Conservation (phyloP, 2,113 vertebrate genomes). For the Pomatorhinus ruficollis region DNA sequence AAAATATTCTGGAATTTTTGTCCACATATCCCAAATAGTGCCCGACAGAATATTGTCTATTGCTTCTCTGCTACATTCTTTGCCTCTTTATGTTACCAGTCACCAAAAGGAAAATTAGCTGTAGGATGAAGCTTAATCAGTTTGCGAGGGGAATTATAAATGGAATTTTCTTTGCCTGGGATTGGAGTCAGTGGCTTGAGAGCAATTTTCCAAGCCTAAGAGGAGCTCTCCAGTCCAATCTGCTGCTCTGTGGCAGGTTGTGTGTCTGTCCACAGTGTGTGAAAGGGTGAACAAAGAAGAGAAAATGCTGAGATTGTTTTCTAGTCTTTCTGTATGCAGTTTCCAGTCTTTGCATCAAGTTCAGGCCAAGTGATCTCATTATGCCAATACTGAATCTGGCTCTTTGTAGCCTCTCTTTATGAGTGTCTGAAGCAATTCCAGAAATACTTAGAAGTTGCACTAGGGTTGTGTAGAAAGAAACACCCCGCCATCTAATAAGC, state of each 20-base stretch:
- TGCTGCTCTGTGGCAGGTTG: not conserved
- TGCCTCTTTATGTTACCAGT: not conserved
- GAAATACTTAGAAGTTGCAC: not conserved
- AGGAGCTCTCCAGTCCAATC: not conserved
- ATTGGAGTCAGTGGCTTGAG: not conserved
- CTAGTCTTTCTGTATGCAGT: not conserved
- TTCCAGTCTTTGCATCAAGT: not conserved
- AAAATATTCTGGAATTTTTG: not conserved
- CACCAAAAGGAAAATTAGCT: not conserved
- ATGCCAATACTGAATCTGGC: not conserved
- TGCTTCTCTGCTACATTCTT: not conserved
- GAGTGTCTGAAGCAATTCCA: slow-evolving; percentile 9
- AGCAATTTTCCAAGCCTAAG: not conserved
- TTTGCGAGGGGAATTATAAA: not conserved
- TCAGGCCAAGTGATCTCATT: slow-evolving; percentile 26
- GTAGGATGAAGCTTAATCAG: not conserved
- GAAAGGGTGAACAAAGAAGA: not conserved
- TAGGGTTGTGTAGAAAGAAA: not conserved
- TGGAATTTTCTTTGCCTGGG: not conserved
- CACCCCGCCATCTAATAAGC: not conserved
- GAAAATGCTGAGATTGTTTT: not conserved
- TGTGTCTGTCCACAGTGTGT: not conserved
- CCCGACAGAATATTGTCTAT: not conserved
- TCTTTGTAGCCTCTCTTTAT: not conserved
- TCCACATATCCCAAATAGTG: not conserved